These are phyloP conservation scores for Dinoponera quadriceps DNA, from an alignment of 1,140 invertebrate species.

Conservation along the genomic window DNA sequence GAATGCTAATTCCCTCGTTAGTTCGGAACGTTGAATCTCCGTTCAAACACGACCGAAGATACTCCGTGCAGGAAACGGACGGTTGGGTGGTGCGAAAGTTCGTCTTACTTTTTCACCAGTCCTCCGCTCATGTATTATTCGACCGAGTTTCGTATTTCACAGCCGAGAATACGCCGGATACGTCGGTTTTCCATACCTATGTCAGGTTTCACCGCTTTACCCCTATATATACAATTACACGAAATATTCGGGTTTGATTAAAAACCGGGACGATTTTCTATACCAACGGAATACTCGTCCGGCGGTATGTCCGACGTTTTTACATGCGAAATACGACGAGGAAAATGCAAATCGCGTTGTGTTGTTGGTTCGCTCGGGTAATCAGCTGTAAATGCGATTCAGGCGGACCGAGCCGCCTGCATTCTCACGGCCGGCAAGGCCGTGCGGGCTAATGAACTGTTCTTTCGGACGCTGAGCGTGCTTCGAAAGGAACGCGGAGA, in stretches of 20 bases:
- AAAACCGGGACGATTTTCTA: too few relatives aligned
- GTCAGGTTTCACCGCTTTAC: too few relatives aligned
- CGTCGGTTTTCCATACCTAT: too few relatives aligned
- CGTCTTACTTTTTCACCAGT: too few relatives aligned
- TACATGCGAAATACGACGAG: neutral
- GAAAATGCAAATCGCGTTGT: neutral
- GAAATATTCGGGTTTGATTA: too few relatives aligned
- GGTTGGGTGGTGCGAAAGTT: too few relatives aligned
- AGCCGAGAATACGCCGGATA: too few relatives aligned
- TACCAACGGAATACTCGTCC: neutral
- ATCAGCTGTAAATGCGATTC: conserved; percentile 1
- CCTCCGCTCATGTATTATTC: too few relatives aligned
- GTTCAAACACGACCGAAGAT: neutral
- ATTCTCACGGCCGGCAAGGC: neutral
- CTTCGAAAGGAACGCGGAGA: neutral
- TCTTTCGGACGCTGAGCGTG: neutral
- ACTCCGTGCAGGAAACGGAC: neutral
- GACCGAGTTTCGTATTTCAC: too few relatives aligned
- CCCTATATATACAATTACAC: too few relatives aligned
- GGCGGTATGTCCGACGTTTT: neutral
- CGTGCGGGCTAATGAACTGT: neutral
- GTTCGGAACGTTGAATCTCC: neutral
- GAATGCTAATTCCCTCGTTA: neutral
- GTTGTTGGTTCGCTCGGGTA: neutral
- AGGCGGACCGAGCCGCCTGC: neutral